These are phyloP conservation scores for Cetonia aurata DNA, from an alignment of 2,888 invertebrate genomes.

Conservation along the genomic window DNA sequence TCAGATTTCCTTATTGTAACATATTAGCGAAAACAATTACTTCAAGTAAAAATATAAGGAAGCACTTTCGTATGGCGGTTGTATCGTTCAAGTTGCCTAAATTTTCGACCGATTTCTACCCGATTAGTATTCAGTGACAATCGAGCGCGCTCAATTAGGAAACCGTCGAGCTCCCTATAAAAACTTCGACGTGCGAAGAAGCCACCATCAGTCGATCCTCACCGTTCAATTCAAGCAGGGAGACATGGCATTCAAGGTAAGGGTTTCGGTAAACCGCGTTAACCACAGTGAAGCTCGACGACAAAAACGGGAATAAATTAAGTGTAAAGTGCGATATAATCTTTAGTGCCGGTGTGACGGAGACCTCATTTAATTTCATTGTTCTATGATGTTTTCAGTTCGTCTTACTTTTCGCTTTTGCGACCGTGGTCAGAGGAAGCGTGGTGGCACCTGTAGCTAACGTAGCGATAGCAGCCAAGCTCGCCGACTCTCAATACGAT, in stretches of 20 bases:
- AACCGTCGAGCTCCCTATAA: constrained; percentile 33
- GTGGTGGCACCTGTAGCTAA: constrained; percentile 44
- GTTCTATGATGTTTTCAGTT: constrained; percentile 46
- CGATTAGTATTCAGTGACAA: constrained; percentile 33
- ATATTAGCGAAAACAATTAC: constrained; percentile 9
- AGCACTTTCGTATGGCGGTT: constrained; percentile 27
- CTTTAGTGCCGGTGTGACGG: constrained; percentile 7
- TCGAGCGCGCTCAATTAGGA: constrained; percentile 27
- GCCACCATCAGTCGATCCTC: constrained; percentile 42
- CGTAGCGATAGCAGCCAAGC: constrained; percentile 57
- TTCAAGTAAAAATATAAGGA: constrained; percentile 24
- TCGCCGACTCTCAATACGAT: constrained; percentile 71
- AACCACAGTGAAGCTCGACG: neutral
- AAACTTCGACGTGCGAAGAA: constrained; percentile 23
- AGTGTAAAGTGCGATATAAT: constrained; percentile 25
- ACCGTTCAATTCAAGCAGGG: constrained; percentile 43
- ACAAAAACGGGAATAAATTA: constrained; percentile 14
- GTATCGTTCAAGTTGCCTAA: constrained; percentile 40
- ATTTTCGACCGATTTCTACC: constrained; percentile 42
- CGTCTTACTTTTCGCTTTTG: constrained; percentile 49
- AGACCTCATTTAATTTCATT: constrained; percentile 13
- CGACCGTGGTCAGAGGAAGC: constrained; percentile 51
- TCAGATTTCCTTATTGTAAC: constrained; percentile 1
- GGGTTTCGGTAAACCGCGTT: constrained; percentile 12
- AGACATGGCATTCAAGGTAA: constrained; percentile 53